phyloP scores from a whole-genome alignment of 1,140 invertebrate species.

The Anthonomus grandis region DNA sequence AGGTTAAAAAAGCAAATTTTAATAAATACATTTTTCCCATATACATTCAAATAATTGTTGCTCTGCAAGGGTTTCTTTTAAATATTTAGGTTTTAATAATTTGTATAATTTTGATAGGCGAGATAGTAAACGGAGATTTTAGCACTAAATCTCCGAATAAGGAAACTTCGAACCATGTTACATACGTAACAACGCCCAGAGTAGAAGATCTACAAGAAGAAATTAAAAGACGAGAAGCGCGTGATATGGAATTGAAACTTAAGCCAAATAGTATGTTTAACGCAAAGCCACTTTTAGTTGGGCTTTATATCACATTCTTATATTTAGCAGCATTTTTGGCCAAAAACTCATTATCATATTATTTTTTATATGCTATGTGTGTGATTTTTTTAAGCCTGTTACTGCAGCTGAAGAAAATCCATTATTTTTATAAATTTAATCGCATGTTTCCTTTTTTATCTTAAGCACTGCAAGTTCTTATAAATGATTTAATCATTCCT shows the following conservation, averaged over 20 bases:
- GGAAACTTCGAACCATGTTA: neutral
- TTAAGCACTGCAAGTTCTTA: too few relatives aligned
- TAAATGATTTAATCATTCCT: neutral
- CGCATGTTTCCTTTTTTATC: slow-evolving; percentile 6
- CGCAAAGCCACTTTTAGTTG: neutral
- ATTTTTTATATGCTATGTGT: too few relatives aligned
- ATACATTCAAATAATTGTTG: too few relatives aligned
- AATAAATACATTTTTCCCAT: neutral
- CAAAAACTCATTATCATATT: slow-evolving; percentile 2
- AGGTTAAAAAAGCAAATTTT: neutral
- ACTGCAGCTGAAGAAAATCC: neutral
- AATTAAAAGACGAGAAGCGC: slow-evolving; percentile 1
- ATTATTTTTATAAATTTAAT: slow-evolving; percentile 1
- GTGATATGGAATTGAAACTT: neutral
- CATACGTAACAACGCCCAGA: neutral
- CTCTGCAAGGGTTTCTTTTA: too few relatives aligned
- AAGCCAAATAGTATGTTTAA: neutral
- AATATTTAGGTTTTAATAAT: too few relatives aligned
- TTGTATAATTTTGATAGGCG: neutral
- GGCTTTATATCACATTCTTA: neutral
- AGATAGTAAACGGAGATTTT: neutral
- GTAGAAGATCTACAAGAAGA: slow-evolving; percentile 2
- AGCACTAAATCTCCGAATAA: neutral
- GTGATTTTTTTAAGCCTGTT: neutral
- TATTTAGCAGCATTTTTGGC: neutral